These are phyloP conservation scores for Platalea minor DNA, from an alignment of 2,797 vertebrate genomes.

Conservation along the genomic window DNA sequence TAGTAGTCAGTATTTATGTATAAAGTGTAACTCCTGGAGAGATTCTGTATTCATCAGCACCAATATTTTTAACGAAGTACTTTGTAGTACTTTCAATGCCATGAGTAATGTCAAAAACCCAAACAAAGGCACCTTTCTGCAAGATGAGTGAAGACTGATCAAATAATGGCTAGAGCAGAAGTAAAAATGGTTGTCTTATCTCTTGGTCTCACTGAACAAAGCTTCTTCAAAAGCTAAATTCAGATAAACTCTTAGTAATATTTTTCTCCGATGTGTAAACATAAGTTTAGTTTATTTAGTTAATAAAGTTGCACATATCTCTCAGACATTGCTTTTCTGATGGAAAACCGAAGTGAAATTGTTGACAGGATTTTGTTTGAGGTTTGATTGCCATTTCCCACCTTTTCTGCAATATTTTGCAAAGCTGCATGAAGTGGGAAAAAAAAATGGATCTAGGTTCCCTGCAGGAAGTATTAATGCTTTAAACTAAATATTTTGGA, in stretches of 20 bases:
- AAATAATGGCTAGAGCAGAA: background rate
- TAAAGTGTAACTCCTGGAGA: background rate
- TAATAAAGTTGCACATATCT: background rate
- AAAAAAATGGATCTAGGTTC: background rate
- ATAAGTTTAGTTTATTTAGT: background rate
- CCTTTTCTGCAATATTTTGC: background rate
- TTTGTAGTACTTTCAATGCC: background rate
- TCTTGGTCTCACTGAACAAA: background rate
- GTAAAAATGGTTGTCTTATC: background rate
- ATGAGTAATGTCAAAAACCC: background rate
- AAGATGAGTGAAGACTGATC: background rate
- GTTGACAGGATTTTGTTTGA: background rate
- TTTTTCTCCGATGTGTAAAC: background rate
- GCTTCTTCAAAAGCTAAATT: background rate
- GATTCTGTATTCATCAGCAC: background rate
- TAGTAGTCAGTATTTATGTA: background rate
- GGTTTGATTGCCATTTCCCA: background rate
- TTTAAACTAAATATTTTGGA: background rate
- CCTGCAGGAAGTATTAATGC: background rate
- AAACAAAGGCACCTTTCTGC: background rate
- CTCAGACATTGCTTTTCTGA: background rate
- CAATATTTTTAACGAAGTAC: background rate
- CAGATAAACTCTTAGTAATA: background rate
- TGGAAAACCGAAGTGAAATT: background rate
- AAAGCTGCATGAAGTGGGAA: background rate